These are phyloP conservation scores for Taenaris catops DNA, from an alignment of 2,888 invertebrate genomes.

Conservation along the genomic window DNA sequence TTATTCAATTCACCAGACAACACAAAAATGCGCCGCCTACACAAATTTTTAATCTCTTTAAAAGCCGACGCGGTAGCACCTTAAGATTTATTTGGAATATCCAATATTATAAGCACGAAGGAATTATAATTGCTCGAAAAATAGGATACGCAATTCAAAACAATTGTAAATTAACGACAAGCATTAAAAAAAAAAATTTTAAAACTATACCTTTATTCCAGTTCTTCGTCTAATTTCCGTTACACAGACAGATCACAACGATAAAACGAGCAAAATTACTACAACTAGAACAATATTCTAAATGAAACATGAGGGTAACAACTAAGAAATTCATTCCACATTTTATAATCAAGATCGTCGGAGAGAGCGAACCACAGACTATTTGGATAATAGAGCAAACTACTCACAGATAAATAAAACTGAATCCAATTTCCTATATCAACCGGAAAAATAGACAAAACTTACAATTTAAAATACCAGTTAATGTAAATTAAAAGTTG, in stretches of 20 bases:
- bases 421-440: too few relatives aligned
- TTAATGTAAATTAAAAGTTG: too few relatives aligned
- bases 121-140: too few relatives aligned
- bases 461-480: too few relatives aligned
- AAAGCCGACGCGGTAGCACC: slow-evolving; percentile 5
- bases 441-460: too few relatives aligned
- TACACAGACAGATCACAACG: too few relatives aligned
- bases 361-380: slow-evolving; percentile 15
- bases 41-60: slow-evolving; percentile 8
- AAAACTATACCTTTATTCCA: too few relatives aligned
- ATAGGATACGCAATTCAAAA: slow-evolving; percentile 4
- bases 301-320: slow-evolving; percentile 32
- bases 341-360: slow-evolving; percentile 30
- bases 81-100: not conserved
- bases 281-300: slow-evolving; percentile 38
- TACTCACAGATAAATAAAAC: too few relatives aligned
- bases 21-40: slow-evolving; percentile 16
- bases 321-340: slow-evolving; percentile 39
- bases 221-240: too few relatives aligned
- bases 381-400: not conserved
- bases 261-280: too few relatives aligned
- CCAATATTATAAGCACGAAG: not conserved
- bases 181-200: too few relatives aligned
- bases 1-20: slow-evolving; percentile 1
- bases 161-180: slow-evolving; percentile 31